These are phyloP conservation scores for Diabrotica balteata DNA, from an alignment of 2,888 invertebrate genomes.

Conservation along the genomic window DNA sequence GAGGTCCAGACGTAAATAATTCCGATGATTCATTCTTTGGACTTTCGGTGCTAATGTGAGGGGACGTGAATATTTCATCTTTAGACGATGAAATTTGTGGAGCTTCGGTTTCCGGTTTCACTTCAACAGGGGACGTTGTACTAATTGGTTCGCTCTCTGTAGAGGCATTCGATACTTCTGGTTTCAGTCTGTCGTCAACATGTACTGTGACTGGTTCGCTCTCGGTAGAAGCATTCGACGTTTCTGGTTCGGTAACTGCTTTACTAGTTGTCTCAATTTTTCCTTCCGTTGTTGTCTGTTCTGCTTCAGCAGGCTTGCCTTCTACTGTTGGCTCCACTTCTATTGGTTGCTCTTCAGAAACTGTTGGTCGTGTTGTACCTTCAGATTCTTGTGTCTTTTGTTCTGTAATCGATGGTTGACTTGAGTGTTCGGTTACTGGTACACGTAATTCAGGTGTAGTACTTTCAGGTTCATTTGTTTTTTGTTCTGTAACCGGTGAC, in stretches of 20 bases:
- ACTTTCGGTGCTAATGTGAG: constrained; percentile 23
- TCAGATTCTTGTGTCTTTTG: neutral
- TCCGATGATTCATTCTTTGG: constrained; percentile 27
- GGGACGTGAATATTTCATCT: constrained; percentile 25
- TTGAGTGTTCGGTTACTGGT: constrained; percentile 22
- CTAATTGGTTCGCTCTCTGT: too few species aligned
- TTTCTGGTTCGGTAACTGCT: neutral
- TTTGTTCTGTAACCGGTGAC: constrained; percentile 6
- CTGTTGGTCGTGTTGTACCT: constrained; percentile 7
- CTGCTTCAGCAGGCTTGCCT: constrained; percentile 11
- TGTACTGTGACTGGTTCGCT: too few species aligned
- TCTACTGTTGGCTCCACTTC: constrained; percentile 6
- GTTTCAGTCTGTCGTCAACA: too few species aligned
- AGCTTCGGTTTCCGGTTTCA: constrained; percentile 15
- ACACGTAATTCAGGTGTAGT: constrained; percentile 28
- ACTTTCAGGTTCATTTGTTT: constrained; percentile 5
- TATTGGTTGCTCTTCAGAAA: constrained; percentile 17
- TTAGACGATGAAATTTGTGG: neutral
- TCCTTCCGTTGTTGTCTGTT: constrained; percentile 15
- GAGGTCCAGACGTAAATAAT: constrained; percentile 41
- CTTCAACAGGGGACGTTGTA: too few species aligned
- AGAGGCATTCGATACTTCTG: too few species aligned
- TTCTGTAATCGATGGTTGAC: constrained; percentile 12
- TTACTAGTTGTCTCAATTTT: neutral
- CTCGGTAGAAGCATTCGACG: neutral